Base-by-base conservation (phyloP, 2,113 vertebrate species). In the Egretta garzetta region DNA sequence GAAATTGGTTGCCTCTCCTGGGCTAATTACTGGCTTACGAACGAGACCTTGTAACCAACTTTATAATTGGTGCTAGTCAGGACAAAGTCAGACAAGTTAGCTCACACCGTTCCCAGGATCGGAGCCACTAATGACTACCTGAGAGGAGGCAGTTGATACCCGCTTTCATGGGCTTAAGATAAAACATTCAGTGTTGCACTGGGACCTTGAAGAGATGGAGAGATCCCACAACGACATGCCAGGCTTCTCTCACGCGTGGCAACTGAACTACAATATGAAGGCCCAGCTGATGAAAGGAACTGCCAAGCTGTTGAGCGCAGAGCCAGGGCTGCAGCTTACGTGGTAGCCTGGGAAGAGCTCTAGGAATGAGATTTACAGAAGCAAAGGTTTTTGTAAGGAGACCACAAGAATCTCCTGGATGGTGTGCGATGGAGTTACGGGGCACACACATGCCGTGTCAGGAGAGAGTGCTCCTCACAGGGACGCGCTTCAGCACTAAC, bases 381-480 rank as follows among this genome's bases (percentile, higher is more conserved):
- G 49, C 43, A n/a, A 45, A 75, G 28, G 24, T 3, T 45, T 52
- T 43, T 50, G 19, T 35, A 24, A 49, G 18, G 22, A 73, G 47
- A 28, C 28, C 35, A 52, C 19, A 32, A 16, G 23, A 53, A 30
- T 2, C 0, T 0, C 22, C 37, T 8, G 66, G 37, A 21, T 1
- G 4, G 7, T 0, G 4, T 10, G 15, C 0, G 0, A 3, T 3
- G n/a, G n/a, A 28, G 8, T n/a, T 6, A 12, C 0, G 1, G 33
- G 59, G 23, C 26, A 45, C 58, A 53, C 23, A 5, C 0, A 0
- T 2, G n/a, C 8, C 9, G 0, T 2, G 41, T 19, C 88, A 71
- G 39, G 33, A 45, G 8, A 62, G 14, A 26, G 14, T 5, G 32
- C 16, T 85, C 32, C 26, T 91, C 28, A 7, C 5, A 14, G 18